Conservation (phyloP, 2,113 vertebrate species). For the Poeciliopsis prolifica region DNA sequence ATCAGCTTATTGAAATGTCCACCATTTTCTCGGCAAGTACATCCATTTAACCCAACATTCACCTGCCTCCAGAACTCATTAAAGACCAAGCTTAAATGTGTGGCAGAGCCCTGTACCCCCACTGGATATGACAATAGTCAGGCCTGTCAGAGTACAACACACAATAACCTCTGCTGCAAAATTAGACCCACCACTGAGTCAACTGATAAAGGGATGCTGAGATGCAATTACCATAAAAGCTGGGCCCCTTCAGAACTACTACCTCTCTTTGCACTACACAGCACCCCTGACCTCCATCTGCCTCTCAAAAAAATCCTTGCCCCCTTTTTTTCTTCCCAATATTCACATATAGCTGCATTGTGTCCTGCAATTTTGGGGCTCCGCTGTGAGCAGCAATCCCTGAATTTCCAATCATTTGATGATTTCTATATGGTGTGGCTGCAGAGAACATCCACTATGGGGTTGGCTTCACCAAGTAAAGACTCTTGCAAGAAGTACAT, state of each 20-base stretch:
- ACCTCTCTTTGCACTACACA: slow-evolving; percentile 32
- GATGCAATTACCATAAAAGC: slow-evolving; percentile 76
- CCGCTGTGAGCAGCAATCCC: slow-evolving; percentile 28
- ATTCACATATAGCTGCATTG: slow-evolving; percentile 47
- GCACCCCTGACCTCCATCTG: slow-evolving; percentile 32
- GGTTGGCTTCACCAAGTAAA: slow-evolving; percentile 24
- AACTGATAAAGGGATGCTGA: slow-evolving; percentile 67
- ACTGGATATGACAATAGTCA: slow-evolving; percentile 52
- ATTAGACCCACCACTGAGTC: slow-evolving; percentile 65
- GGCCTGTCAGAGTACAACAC: slow-evolving; percentile 46
- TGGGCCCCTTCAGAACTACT: slow-evolving; percentile 23
- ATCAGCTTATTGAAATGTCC: slow-evolving; percentile 22
- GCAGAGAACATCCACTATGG: slow-evolving; percentile 25
- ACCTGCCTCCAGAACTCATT: slow-evolving; percentile 45
- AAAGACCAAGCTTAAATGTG: slow-evolving; percentile 39
- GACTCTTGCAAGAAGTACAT: slow-evolving; percentile 30
- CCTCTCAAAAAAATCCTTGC: slow-evolving; percentile 37
- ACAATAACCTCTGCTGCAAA: slow-evolving; percentile 62
- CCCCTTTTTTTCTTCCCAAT: slow-evolving; percentile 32
- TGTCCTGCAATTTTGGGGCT: slow-evolving; percentile 45
- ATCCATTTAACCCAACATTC: slow-evolving; percentile 39
- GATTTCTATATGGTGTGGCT: slow-evolving; percentile 53
- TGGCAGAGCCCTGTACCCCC: slow-evolving; percentile 25
- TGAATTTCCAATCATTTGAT: slow-evolving; percentile 68
- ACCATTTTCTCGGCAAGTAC: slow-evolving; percentile 18